These are phyloP conservation scores for Hydractinia echinata DNA, from an alignment of 30 jellyfish, hydroid and myxozoan genomes.

Conservation along the genomic window DNA sequence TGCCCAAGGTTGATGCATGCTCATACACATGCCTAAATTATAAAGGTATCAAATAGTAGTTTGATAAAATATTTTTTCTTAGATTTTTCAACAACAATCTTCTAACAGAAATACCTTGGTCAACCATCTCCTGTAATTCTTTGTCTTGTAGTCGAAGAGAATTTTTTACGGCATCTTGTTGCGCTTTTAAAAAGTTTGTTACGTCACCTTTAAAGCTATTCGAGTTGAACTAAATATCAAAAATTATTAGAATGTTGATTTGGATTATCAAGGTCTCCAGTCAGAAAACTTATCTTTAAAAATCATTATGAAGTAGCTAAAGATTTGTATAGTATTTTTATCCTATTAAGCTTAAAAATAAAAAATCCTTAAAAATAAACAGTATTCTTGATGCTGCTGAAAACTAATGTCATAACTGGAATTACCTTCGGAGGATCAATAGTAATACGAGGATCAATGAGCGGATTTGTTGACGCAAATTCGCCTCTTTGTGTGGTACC, in stretches of 20 bases:
- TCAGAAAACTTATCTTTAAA: too few relatives aligned
- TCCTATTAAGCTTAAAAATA: too few relatives aligned
- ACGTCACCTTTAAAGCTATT: constrained; percentile 14
- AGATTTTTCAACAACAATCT: neutral
- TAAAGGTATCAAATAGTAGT: neutral
- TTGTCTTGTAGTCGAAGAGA: constrained; percentile 76
- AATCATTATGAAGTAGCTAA: too few relatives aligned
- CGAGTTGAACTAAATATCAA: constrained; percentile 16
- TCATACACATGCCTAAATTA: constrained; percentile 52
- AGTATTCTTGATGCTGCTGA: too few relatives aligned
- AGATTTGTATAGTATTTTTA: too few relatives aligned
- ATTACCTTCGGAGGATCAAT: constrained; percentile 38
- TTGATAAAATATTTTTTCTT: neutral
- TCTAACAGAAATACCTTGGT: constrained; percentile 37
- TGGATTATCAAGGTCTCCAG: too few relatives aligned
- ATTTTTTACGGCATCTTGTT: constrained; percentile 4
- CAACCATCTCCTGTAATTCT: constrained; percentile 74
- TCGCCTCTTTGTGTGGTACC: neutral
- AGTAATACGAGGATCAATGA: constrained; percentile 44
- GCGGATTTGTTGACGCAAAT: neutral
- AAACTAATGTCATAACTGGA: neutral
- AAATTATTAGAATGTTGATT: too few relatives aligned
- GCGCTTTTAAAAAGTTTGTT: constrained; percentile 9
- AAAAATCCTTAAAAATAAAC: too few relatives aligned
- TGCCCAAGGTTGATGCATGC: constrained; percentile 99